Evolutionary conservation across 2,797 vertebrate genomes (phyloP), one percentile per base, ranked within the genome.

Genomic region (Leuciscus waleckii): DNA sequence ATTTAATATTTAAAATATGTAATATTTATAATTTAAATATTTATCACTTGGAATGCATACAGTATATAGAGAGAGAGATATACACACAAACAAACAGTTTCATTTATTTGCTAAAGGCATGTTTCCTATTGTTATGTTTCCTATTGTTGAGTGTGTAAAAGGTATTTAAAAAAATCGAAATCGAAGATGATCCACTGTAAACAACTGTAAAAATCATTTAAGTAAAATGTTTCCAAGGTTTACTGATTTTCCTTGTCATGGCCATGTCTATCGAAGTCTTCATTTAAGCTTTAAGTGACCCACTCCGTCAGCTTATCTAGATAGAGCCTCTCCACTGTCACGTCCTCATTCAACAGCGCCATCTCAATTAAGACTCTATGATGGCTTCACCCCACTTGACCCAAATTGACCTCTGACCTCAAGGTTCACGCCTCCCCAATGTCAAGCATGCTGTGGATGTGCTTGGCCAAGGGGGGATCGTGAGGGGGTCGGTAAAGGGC

Each of bases 331-430:
- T 81, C 71, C 87, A 88, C 91, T 85, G 88, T 90, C 89, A 90
- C 90, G 88, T 90, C 87, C 86, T 90, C 76, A 83, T 90, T 93
- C 83, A 93, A 86, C 89, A 87, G 83, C 32, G 70, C 85, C 81
- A 76, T 85, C 89, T 91, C 89, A 91, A 92, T 92, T 90, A 91
- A 89, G 83, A 89, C 89, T 88, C 79, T 84, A 91, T 90, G 83
- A 91, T 90, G 87, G 80, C 79, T 81, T 88, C 65, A 89, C 88
- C 88, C 86, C 86, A 89, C 88, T 91, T 92, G 90, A 92, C 90
- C 89, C 83, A 26, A 10, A 35, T 67, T 88, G 88, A 91, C 88
- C 90, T 74, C 65, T 90, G 86, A 90, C 87, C 90, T 80, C 61
- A 35, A 83, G 85, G 89, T 80, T 89, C 88, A 86, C 65, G 65